Evolutionary conservation across 2,113 vertebrate species (phyloP).

Genomic region (Hippocampus comes): DNA sequence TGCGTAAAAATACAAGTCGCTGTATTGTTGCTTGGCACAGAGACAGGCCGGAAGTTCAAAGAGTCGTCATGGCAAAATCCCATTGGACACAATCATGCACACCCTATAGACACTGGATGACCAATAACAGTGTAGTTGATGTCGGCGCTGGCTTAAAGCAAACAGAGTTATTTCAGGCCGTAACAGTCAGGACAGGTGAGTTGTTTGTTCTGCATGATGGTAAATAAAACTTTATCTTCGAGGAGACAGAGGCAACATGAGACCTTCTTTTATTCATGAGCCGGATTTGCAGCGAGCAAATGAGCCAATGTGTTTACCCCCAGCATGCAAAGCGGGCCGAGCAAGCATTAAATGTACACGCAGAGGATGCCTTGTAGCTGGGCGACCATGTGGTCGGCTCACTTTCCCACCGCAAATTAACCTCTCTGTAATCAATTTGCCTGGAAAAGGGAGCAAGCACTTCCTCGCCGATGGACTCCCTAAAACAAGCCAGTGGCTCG

Average conservation of each 20-base stretch:
- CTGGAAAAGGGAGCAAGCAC: not conserved
- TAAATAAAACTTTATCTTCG: not conserved
- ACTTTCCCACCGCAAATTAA: constrained; percentile 1
- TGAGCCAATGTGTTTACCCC: not conserved
- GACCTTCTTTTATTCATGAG: constrained; percentile 3
- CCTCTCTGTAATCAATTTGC: not conserved
- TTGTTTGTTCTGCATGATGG: not conserved
- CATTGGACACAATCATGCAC: too few relatives aligned
- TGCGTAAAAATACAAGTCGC: too few relatives aligned
- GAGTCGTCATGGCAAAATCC: too few relatives aligned
- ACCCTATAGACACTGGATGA: not conserved
- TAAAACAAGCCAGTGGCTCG: not conserved
- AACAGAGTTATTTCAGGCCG: not conserved
- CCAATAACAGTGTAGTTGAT: not conserved
- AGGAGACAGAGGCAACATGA: not conserved
- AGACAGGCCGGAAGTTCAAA: not conserved
- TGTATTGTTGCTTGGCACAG: not conserved
- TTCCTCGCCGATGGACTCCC: not conserved
- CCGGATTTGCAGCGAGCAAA: not conserved
- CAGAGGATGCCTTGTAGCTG: not conserved
- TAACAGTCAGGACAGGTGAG: not conserved
- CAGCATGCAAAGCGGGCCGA: not conserved
- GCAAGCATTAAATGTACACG: not conserved
- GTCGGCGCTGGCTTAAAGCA: not conserved
- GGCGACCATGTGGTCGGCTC: not conserved